Conservation (phyloP, 2,113 vertebrate genomes). For the Erinaceus europaeus region DNA sequence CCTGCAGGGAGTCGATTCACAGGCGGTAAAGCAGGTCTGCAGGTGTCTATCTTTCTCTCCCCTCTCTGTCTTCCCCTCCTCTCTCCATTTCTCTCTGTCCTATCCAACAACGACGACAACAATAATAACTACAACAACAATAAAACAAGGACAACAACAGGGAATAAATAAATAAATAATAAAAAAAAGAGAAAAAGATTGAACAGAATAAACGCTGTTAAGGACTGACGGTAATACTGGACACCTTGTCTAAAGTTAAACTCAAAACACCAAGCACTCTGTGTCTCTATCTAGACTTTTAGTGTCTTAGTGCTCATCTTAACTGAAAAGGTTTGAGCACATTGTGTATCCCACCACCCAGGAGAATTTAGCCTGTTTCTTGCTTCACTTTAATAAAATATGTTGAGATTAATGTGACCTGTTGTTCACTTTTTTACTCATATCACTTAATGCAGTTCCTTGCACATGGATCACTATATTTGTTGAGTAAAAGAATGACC, state of each 20-base stretch:
- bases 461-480: too few relatives aligned
- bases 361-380: too few relatives aligned
- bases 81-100: too few relatives aligned
- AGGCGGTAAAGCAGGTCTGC: too few relatives aligned
- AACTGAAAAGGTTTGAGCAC: background rate
- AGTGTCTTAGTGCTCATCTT: background rate
- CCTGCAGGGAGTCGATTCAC: too few relatives aligned
- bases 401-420: background rate
- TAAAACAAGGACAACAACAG: too few relatives aligned
- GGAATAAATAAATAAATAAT: too few relatives aligned
- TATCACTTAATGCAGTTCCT: background rate
- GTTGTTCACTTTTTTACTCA: background rate
- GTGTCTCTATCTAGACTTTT: background rate
- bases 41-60: too few relatives aligned
- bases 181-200: too few relatives aligned
- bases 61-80: too few relatives aligned
- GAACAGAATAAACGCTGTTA: background rate
- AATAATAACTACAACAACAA: too few relatives aligned
- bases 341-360: background rate
- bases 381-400: background rate
- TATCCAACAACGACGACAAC: too few relatives aligned
- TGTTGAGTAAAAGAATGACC: background rate
- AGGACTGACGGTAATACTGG: rapidly evolving
- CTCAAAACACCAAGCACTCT: rapidly evolving
- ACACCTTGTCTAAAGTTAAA: background rate